Conservation (phyloP, 2,113 vertebrate genomes). For the Paracyprichromis sp. region DNA sequence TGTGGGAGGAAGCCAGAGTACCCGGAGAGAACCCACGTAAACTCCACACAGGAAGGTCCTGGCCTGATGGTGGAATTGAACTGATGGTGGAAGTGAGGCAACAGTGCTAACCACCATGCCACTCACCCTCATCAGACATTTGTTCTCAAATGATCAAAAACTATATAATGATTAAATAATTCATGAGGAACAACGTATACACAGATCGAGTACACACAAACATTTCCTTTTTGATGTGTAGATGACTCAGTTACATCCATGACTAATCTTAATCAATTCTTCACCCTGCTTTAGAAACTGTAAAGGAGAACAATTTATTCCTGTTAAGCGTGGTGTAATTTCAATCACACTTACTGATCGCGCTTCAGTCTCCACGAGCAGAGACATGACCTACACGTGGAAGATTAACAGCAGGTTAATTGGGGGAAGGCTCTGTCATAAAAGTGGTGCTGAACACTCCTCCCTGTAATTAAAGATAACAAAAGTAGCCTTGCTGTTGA, state of each 20-base stretch:
- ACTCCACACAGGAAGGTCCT: neutral
- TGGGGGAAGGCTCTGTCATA: conserved; percentile 3
- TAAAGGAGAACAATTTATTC: neutral
- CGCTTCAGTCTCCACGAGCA: neutral
- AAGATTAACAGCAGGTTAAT: conserved; percentile 38
- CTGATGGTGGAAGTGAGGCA: neutral
- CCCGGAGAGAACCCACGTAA: neutral
- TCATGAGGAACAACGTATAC: neutral
- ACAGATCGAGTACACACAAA: neutral
- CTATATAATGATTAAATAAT: neutral
- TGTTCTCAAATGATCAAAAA: neutral
- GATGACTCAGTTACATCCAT: neutral
- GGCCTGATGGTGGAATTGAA: neutral
- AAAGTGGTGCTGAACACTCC: neutral
- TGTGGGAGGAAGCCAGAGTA: neutral
- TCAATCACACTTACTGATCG: neutral
- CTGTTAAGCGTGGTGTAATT: neutral
- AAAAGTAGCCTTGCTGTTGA: neutral
- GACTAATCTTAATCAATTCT: neutral
- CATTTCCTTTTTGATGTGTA: neutral
- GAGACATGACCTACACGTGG: neutral
- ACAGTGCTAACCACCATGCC: neutral
- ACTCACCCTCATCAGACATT: neutral
- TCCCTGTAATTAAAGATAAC: conserved; percentile 10
- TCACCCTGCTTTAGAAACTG: neutral